These are phyloP conservation scores for Alethe diademata DNA, from an alignment of 2,113 vertebrate genomes.

Conservation along the genomic window DNA sequence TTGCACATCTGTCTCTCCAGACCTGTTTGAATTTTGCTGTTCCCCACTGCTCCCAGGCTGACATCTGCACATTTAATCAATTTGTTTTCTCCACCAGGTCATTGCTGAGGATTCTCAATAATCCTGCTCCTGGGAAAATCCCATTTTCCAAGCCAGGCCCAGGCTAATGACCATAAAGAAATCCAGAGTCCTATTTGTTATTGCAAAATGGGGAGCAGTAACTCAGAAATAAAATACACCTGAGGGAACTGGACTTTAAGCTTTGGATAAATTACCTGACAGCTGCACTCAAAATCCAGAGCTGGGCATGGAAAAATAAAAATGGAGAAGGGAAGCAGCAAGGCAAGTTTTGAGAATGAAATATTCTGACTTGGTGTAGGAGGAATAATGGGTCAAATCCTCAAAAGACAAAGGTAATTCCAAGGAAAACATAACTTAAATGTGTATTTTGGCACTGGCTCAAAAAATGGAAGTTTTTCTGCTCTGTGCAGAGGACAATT, in stretches of 20 bases:
- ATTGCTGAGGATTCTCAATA: not conserved
- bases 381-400: not conserved
- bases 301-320: not conserved
- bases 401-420: not conserved
- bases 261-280: not conserved
- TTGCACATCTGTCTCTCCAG: not conserved
- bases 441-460: not conserved
- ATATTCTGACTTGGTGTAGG: not conserved
- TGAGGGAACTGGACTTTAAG: not conserved
- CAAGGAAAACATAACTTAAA: not conserved
- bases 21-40: not conserved
- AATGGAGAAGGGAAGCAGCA: not conserved
- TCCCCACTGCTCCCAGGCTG: not conserved
- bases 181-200: not conserved
- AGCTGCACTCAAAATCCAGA: not conserved
- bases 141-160: not conserved
- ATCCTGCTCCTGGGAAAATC: not conserved
- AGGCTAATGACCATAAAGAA: not conserved
- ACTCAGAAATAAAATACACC: not conserved
- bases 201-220: not conserved
- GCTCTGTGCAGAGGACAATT: not conserved
- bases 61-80: not conserved
- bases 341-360: not conserved
- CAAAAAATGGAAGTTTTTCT: not conserved
- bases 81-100: not conserved